A percentile compares a stretch with the other conserved stretches of the same genome.
These are phyloP conservation scores for Astreopora myriophthalma DNA, from an alignment of 64 coral and sea anemone species.

Conservation along the genomic window DNA sequence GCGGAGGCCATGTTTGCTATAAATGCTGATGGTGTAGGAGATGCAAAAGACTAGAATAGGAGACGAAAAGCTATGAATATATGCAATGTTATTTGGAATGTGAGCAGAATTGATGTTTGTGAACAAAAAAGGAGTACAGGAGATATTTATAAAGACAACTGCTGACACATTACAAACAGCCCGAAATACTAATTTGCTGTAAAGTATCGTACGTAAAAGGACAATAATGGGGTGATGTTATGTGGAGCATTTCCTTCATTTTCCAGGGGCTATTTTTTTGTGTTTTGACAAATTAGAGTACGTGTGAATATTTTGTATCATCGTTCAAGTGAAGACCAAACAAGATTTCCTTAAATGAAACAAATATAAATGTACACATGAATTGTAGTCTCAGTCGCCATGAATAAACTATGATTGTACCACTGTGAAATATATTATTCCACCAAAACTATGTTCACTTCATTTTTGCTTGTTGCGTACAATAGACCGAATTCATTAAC, in stretches of 20 bases:
- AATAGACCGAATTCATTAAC: not conserved
- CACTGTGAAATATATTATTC: not conserved
- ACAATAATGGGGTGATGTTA: too few relatives aligned
- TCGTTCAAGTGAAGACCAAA: too few relatives aligned
- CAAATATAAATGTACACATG: too few relatives aligned
- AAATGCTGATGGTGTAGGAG: slow-evolving; percentile 97
- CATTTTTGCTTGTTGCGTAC: not conserved
- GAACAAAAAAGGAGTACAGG: not conserved
- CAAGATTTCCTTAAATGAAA: too few relatives aligned
- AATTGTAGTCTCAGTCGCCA: not conserved
- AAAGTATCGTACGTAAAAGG: too few relatives aligned
- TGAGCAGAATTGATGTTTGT: not conserved
- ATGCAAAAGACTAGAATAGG: slow-evolving; percentile 82
- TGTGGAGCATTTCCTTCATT: not conserved
- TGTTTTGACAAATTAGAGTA: too few relatives aligned
- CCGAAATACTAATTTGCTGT: too few relatives aligned
- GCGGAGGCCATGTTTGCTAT: slow-evolving; percentile 99
- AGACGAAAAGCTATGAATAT: not conserved
- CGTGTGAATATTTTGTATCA: too few relatives aligned
- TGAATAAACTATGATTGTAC: not conserved
- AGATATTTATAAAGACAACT: not conserved
- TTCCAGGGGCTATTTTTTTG: too few relatives aligned
- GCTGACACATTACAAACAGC: too few relatives aligned
- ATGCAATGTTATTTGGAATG: not conserved
- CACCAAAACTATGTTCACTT: not conserved